phyloP scores from a whole-genome alignment of 2,797 vertebrate species.

The Myotis myotis region DNA sequence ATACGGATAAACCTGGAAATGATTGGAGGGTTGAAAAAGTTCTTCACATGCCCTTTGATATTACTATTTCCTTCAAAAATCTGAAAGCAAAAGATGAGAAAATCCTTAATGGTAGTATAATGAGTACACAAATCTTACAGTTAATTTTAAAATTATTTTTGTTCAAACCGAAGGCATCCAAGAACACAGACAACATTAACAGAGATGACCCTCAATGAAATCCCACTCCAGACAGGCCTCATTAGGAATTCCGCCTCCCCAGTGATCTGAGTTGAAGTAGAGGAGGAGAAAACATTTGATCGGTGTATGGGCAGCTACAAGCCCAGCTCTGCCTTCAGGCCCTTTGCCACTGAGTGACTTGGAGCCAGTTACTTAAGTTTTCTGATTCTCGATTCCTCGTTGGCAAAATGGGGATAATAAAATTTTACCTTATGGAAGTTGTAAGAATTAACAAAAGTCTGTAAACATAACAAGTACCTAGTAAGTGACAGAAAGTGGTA shows the following conservation, averaged over 20 bases:
- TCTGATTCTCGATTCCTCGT: not conserved
- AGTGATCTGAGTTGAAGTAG: not conserved
- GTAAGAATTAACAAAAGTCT: not conserved
- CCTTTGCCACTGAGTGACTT: not conserved
- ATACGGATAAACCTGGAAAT: conserved; percentile 93
- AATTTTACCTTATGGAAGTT: not conserved
- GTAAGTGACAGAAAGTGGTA: not conserved
- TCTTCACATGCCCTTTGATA: conserved; percentile 87
- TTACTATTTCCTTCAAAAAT: conserved; percentile 91
- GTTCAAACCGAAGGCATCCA: not conserved
- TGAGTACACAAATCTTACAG: not conserved
- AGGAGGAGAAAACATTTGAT: not conserved
- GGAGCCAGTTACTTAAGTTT: not conserved
- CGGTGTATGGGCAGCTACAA: not conserved
- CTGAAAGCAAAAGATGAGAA: conserved; percentile 84
- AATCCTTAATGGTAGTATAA: not conserved
- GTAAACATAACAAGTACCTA: not conserved
- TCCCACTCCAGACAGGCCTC: not conserved
- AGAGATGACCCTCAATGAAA: not conserved
- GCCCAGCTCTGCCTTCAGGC: not conserved
- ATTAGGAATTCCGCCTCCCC: not conserved
- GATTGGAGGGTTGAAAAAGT: conserved; percentile 94
- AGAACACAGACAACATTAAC: not conserved
- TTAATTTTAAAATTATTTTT: not conserved
- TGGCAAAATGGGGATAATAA: not conserved